Base-by-base conservation (phyloP, 2,113 vertebrate species). In the Tenebrosternarchus preto region DNA sequence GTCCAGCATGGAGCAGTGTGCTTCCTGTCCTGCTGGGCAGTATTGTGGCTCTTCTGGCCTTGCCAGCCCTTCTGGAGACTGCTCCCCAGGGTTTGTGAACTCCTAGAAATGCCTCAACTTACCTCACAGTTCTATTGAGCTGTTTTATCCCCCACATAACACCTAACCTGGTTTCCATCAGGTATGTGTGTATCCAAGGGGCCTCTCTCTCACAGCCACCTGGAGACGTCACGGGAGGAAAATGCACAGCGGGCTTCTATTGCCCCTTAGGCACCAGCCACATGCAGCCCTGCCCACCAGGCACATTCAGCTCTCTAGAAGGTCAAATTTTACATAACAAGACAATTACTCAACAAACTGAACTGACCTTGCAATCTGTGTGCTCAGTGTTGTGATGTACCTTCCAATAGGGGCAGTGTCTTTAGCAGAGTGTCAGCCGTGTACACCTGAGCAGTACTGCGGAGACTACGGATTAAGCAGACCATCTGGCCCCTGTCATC, bases 31-130 rank as follows among this genome's bases (percentile, higher is more conserved):
- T 27, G 88, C 93, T n/a, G 96, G 97, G 73, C 90, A 74, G 0
- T 97, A 95, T 87, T 98, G 96, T 86, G 85, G 86, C 64, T 90
- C 90, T 19, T 84, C 91, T 74, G 94, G 93, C 61, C 89, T 93
- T 71, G 43, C 85, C 82, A 79, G 86, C 76, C 92, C 93, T 69
- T 88, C 90, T 20, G 93, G 93, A 39, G 6, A 83, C 70, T 92
- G 93, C 88, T 85, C 89, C 85, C 70, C 91, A 84, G 94, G 96
- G 96, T 98, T 86, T 91, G 86, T n/a, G 29, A 1, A 75, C 71
- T 29, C 39, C 22, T 12, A 56, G 66, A 19, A 16, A 57, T n/a
- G 27, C 24, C 46, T 69, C 31, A 57, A 8, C 8, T 76, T 22
- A 27, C 1, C 39, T 15, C 5, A 24, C 31, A 24, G 27, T 7